Conservation (phyloP, 2,888 invertebrate species). For the Leptinotarsa haldemani region DNA sequence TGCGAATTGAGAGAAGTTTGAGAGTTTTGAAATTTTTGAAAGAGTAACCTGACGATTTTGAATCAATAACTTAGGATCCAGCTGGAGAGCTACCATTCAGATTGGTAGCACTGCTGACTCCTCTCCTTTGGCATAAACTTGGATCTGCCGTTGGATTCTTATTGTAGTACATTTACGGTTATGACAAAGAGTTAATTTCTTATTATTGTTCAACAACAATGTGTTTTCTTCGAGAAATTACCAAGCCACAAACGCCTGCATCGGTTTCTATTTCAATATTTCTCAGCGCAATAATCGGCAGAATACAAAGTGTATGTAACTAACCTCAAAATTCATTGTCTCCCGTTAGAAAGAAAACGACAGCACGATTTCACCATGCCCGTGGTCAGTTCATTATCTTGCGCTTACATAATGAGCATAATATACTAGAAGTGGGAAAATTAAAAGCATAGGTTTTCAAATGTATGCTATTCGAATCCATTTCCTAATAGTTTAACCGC, state of each 20-base stretch:
- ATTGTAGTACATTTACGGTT: too few relatives aligned
- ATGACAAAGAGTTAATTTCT: too few relatives aligned
- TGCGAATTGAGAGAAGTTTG: too few relatives aligned
- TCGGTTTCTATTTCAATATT: conserved; percentile 5
- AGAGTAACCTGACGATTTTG: too few relatives aligned
- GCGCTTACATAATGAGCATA: background rate
- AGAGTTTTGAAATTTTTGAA: too few relatives aligned
- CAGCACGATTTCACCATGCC: conserved; percentile 10
- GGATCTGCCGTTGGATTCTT: too few relatives aligned
- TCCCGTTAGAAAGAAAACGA: conserved; percentile 1
- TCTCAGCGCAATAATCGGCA: conserved; percentile 2
- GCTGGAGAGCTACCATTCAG: too few relatives aligned
- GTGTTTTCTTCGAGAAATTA: background rate
- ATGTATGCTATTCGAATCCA: conserved; percentile 12
- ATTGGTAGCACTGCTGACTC: too few relatives aligned
- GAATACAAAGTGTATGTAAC: background rate
- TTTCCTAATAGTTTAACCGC: conserved; percentile 11
- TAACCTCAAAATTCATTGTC: conserved; percentile 7
- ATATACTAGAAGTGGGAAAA: conserved; percentile 16
- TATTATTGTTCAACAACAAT: too few relatives aligned
- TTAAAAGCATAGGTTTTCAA: conserved; percentile 6
- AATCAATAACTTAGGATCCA: too few relatives aligned
- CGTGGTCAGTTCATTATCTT: conserved; percentile 11
- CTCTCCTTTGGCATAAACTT: too few relatives aligned
- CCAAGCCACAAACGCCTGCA: background rate